phyloP scores from a whole-genome alignment of 2,797 vertebrate species.

The Chelon labrosus region DNA sequence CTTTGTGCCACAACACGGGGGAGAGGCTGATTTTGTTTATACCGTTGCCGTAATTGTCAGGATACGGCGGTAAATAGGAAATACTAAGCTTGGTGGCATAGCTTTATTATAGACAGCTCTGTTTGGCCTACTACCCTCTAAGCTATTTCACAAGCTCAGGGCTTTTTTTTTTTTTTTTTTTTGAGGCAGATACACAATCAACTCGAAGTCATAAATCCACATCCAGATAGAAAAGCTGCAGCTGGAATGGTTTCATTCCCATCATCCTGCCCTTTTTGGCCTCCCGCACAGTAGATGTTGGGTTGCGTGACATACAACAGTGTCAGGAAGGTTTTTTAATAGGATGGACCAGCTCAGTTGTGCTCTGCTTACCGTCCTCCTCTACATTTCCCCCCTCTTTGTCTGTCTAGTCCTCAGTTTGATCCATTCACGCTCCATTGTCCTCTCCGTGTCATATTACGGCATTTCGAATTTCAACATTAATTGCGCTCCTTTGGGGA shows the following conservation, averaged over 20 bases:
- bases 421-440: conserved; percentile 58
- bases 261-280: conserved; percentile 23
- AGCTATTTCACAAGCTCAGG: conserved; percentile 46
- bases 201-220: conserved; percentile 56
- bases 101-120: conserved; percentile 40
- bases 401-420: conserved; percentile 46
- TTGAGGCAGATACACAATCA: conserved; percentile 58
- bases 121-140: conserved; percentile 20
- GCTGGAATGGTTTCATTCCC: conserved; percentile 33
- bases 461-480: conserved; percentile 53
- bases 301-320: conserved; percentile 31
- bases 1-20: conserved; percentile 31
- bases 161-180: conserved; percentile 31
- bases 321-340: conserved; percentile 49
- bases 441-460: conserved; percentile 54
- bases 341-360: conserved; percentile 22
- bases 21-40: conserved; percentile 40
- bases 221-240: conserved; percentile 37
- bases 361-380: conserved; percentile 19
- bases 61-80: conserved; percentile 46
- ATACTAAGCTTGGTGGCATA: conserved; percentile 30
- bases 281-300: conserved; percentile 33
- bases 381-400: conserved; percentile 20
- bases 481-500: conserved; percentile 50
- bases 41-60: conserved; percentile 48